Base-by-base conservation (phyloP, 2,113 vertebrate genomes). In the Columba livia region DNA sequence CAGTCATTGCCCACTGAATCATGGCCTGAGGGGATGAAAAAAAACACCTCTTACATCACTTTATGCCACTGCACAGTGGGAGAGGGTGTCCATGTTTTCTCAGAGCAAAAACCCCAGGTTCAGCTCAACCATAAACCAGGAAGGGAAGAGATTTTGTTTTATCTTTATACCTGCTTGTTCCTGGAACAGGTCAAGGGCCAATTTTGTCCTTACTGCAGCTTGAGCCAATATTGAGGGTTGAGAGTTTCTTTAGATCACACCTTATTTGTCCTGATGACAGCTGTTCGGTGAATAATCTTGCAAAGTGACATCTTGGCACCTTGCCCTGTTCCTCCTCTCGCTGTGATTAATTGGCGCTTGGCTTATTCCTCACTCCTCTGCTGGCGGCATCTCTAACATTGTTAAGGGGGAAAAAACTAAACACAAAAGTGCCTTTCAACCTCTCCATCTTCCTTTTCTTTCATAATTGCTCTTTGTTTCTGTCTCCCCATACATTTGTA, bases 221-320 rank as follows among this genome's bases (percentile, higher is more conserved):
- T 79, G 2, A 3, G 54, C 61, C 77, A 90, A 29, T 75, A 65
- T 11, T 36, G 40, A 57, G 57, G 71, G 69, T 42, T 36, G 77
- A 74, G 54, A 79, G 38, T 73, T 90, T 90, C 66, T 66, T 89
- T 70, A 90, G 85, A 79, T 96, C 83, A 79, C 86, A 95, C 72
- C 19, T 93, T 65, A 65, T 89, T 92, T 86, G 80, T 89, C 65
- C 77, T 73, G 70, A 84, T 85, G 78, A 70, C 70, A 92, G 77
- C 57, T 82, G 36, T 69, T 93, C 80, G 51, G 65, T 81, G 88
- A 92, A 90, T 87, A 92, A 96, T 96, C 95, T 85, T 94, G 70
- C 70, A 87, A 94, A 96, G 93, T 93, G 94, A 93, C 94, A 66
- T 82, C 66, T 95, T 96, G 92, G 96, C 90, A 87, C 25, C 47